Base-by-base conservation (phyloP, 2,888 invertebrate species). In the Anthophora plumipes region DNA sequence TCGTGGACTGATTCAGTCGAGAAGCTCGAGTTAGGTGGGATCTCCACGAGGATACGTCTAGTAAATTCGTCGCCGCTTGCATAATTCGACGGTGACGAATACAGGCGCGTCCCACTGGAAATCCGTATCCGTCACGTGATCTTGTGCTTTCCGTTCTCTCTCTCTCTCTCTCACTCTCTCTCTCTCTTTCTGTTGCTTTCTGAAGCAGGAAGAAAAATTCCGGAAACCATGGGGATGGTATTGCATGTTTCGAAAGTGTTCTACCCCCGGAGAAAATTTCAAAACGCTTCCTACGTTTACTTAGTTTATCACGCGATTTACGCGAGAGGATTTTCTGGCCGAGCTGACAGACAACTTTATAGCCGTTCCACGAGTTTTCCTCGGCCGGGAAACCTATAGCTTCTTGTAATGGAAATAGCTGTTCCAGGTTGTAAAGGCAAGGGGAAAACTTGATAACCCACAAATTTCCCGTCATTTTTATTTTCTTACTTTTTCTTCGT, bases 341-440 rank as follows among this genome's bases (percentile, higher is more conserved):
- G 11, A 20, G 50, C 63, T 55, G 78, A 69, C 78, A 69, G 78
- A 78, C 78, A 52, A 69, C 57, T 78, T 78, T 78, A 78, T 69
- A 69, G 68, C 48, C 37, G 63, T 37, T 50, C 25, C 55, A 9
- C 22, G 77, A 48, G 70, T 48, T 68, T 77, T 55, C 25, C 43
- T 48, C n/a, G n/a, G 6, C 20, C 11, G n/a, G n/a, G 9, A 37
- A 63, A 63, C 12, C 67, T 54, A 77, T 67, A 76, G 25, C 52
- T 61, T 55, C 77, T 76, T 61, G 48, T 77, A 61, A 77, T 43
- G 77, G 77, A 68, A 77, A 77, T 61, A 61, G 46, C 61, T 55
- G 41, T 50, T 68, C 46, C 54, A 46, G 41, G 43, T 31, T 60
- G 52, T 67, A 75, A 68, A 67, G 20, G 31, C n/a, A 14, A 50